Percentiles rank a stretch among this genome's conserved stretches.
Conservation (phyloP, 2,797 vertebrate genomes). For the Morelia viridis region DNA sequence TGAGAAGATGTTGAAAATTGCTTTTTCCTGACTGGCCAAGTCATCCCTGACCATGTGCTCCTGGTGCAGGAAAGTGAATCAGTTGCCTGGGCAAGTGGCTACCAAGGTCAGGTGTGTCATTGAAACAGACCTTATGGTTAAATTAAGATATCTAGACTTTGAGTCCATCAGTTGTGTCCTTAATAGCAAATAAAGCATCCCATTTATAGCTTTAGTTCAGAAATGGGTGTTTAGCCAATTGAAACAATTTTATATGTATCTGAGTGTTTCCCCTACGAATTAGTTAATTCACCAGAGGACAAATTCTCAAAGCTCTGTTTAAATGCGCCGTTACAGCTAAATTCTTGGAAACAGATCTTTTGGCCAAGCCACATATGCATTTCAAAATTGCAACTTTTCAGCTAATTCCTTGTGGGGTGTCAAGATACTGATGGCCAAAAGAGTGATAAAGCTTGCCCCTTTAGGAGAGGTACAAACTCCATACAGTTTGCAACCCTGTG, state of each 20-base stretch:
- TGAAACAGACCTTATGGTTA: background rate
- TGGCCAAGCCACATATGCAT: background rate
- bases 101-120: background rate
- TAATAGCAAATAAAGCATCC: background rate
- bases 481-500: background rate
- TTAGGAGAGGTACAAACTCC: background rate
- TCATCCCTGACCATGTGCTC: background rate
- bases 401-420: background rate
- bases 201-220: background rate
- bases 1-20: background rate
- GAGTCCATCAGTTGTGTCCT: background rate
- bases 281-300: background rate
- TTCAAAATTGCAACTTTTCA: background rate
- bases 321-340: background rate
- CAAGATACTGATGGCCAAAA: background rate
- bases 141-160: background rate
- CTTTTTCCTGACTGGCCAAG: background rate
- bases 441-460: background rate
- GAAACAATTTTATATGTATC: background rate
- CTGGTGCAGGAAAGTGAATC: background rate
- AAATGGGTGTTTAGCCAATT: background rate
- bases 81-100: background rate
- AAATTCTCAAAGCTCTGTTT: slow-evolving; percentile 11
- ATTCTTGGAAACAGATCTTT: background rate
- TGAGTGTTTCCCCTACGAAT: background rate